Evolutionary conservation across 2,888 invertebrate species (phyloP), one percentile per base, ranked within the genome.

Genomic region (Allacma fusca): DNA sequence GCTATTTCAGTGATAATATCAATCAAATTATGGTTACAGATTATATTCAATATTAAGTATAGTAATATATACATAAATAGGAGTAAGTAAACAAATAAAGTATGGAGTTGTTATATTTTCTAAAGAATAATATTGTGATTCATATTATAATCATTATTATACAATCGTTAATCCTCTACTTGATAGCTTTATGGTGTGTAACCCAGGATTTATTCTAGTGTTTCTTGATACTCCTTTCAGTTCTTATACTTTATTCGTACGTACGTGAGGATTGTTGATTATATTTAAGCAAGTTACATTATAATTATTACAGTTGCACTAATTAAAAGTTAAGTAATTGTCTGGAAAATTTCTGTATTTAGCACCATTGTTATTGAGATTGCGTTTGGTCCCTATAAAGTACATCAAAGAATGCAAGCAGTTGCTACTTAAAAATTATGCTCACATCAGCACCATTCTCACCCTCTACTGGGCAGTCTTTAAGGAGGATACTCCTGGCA

Each of bases 171-270:
- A 40, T 40, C 5, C 13, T 40, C 40, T 40, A 40, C 13, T 40
- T 40, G 40, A 21, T 59, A 59, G 59, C 59, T 59, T 59, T 59
- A 59, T n/a, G 59, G 59, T 59, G 59, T 59, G 40, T 40, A 40
- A 19, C n/a, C 59, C 59, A 59, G 59, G 59, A 59, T 59, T 59
- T 59, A 23, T 59, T 59, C 59, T 59, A 59, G 59, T 59, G 59
- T 59, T 23, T 59, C 59, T 59, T 59, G 59, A 59, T 59, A 59
- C 23, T 59, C 59, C 19, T 59, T 59, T 59, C 59, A 19, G 59
- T 59, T 59, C 59, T 59, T 59, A 59, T 7, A 13, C 5, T 59
- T 13, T n/a, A 59, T n/a, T 19, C 19, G n/a, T n/a, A n/a, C n/a
- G n/a, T 59, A 21, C 7, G 19, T 59, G 7, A 13, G 59, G 59